A percentile compares a stretch with the other conserved stretches of the same genome.
These are phyloP conservation scores for Cherax destructor DNA, from an alignment of 1,140 invertebrate genomes.

Conservation along the genomic window DNA sequence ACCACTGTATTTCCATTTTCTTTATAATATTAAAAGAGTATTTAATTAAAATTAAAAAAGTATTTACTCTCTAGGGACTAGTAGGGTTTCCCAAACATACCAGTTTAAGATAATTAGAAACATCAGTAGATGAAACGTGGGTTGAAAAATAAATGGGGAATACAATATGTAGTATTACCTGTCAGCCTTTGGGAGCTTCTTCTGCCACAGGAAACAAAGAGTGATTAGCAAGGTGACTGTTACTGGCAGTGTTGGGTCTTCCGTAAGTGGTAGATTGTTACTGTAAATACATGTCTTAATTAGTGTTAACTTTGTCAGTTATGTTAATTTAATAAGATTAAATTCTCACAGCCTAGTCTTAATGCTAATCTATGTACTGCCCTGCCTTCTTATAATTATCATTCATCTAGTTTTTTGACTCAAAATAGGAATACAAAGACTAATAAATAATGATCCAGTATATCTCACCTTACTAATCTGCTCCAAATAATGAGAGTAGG, in stretches of 20 bases:
- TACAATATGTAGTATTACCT: constrained; percentile 1
- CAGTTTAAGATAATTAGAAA: too few species aligned
- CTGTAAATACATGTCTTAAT: neutral
- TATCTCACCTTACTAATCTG: constrained; percentile 39
- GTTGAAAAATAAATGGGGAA: neutral
- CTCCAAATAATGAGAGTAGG: constrained; percentile 65
- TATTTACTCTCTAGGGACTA: too few species aligned
- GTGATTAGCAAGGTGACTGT: constrained; percentile 14
- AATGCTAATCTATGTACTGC: too few species aligned
- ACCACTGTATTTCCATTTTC: too few species aligned
- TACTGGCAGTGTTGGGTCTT: constrained; percentile 35
- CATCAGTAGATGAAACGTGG: neutral
- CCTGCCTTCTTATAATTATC: too few species aligned
- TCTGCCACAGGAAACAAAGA: constrained; percentile 58
- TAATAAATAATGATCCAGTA: neutral
- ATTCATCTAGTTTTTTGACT: too few species aligned
- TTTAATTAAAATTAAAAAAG: too few species aligned
- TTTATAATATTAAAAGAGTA: too few species aligned
- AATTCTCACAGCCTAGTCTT: too few species aligned
- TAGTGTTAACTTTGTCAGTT: neutral
- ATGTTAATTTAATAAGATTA: too few species aligned
- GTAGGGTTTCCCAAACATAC: too few species aligned
- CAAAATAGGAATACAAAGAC: neutral
- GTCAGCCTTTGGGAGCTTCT: constrained; percentile 28
- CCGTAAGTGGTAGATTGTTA: constrained; percentile 25